A percentile compares a stretch with the other conserved stretches of the same genome.
These are phyloP conservation scores for Limenitis camilla DNA, from an alignment of 2,888 invertebrate species.

Conservation along the genomic window DNA sequence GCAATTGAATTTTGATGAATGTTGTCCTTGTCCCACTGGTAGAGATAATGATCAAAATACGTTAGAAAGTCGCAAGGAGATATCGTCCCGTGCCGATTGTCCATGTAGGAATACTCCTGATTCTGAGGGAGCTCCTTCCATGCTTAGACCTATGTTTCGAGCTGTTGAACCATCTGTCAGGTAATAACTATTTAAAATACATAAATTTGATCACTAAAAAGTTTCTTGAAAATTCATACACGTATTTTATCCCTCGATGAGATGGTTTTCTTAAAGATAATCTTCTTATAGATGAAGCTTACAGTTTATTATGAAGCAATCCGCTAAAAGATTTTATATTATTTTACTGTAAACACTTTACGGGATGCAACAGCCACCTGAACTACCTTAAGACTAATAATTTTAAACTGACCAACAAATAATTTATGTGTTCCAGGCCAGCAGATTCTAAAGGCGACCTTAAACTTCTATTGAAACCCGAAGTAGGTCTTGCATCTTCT, in stretches of 20 bases:
- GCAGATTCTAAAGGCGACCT: no score
- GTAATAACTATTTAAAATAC: slow-evolving; percentile 20
- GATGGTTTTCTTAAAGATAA: no score
- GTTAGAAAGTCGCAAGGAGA: neutral
- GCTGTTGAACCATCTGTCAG: slow-evolving; percentile 34
- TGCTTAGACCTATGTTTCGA: slow-evolving; percentile 40
- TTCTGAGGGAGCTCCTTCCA: slow-evolving; percentile 46
- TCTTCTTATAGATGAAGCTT: no score
- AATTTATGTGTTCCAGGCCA: no score
- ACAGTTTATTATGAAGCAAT: no score
- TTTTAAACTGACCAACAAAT: no score
- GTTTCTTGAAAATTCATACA: neutral
- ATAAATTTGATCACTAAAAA: neutral
- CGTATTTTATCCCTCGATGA: neutral
- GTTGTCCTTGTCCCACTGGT: slow-evolving; percentile 50
- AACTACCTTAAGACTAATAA: no score
- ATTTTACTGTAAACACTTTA: no score
- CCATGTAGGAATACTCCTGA: slow-evolving; percentile 33
- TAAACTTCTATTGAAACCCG: slow-evolving; percentile 57
- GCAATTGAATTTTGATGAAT: slow-evolving; percentile 37
- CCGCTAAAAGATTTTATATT: no score
- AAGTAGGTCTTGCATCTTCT: slow-evolving; percentile 60
- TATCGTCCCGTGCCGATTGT: slow-evolving; percentile 9
- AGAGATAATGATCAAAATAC: slow-evolving; percentile 2
- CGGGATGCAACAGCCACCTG: no score